Base-by-base conservation (phyloP, 2,797 vertebrate genomes). In the Discoglossus pictus region DNA sequence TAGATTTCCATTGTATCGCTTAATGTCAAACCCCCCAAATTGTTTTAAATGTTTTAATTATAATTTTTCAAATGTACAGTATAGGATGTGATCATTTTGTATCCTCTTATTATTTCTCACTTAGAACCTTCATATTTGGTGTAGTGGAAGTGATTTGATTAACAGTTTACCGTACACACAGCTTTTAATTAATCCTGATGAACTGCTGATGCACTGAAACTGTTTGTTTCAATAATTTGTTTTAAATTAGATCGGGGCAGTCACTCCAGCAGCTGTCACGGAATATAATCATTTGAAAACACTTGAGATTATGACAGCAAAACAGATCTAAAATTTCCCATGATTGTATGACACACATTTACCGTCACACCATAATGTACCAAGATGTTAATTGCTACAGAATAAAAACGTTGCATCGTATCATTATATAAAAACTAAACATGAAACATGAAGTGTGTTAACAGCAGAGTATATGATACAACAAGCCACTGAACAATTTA, bases 181-280 rank as follows among this genome's bases (percentile, higher is more conserved):
- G 88, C 90, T 88, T 90, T 93, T 96, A 97, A 98, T 99, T 95
- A 96, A 94, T 94, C 92, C 90, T 96, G 95, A 96, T 96, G 92
- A 92, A 90, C 91, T 95, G 97, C 95, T 93, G 97, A 98, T 90
- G 93, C 85, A 64, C 87, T 77, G 81, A 92, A 92, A 95, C 92
- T 94, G 93, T 95, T 95, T 88, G 93, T 92, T 92, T 93, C 93
- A 93, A 90, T 97, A 95, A 98, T 95, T 92, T 95, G 88, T 89
- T 93, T 91, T 92, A 93, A 93, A 94, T 93, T 95, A 93, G 88
- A 93, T 75, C 83, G 86, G 85, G 85, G 88, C 90, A 84, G 89
- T 86, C 92, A 93, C 89, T 96, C 93, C 93, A 91, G 92, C 89
- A 88, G 85, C 89, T 89, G 88, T 87, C 89, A 88, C 68, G 68